A percentile compares a stretch with the other conserved stretches of the same genome.
Conservation (phyloP, 2,797 vertebrate species). For the Sebastes trivittatus region DNA sequence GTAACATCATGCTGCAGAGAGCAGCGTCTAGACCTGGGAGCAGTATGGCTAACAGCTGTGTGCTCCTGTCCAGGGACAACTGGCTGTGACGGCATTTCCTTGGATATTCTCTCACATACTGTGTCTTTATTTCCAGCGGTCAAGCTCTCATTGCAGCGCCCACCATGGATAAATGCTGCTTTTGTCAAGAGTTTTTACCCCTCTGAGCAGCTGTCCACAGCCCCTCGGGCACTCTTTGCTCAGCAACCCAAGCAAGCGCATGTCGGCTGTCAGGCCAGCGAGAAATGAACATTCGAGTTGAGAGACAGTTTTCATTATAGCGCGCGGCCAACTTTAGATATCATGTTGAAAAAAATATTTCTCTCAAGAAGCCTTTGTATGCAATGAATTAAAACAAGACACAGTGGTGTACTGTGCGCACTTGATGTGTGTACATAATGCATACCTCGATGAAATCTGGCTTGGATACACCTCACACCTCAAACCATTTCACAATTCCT, state of each 20-base stretch:
- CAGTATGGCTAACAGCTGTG: slow-evolving; percentile 69
- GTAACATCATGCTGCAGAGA: slow-evolving; percentile 29
- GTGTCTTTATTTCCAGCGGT: slow-evolving; percentile 81
- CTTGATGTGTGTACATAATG: slow-evolving; percentile 56
- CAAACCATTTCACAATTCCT: slow-evolving; percentile 67
- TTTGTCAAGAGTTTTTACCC: slow-evolving; percentile 74
- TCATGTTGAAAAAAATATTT: slow-evolving; percentile 11
- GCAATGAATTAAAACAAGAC: slow-evolving; percentile 41
- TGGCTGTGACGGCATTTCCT: slow-evolving; percentile 73
- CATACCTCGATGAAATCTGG: slow-evolving; percentile 45
- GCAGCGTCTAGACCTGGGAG: slow-evolving; percentile 30
- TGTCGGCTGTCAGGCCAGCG: slow-evolving; percentile 38
- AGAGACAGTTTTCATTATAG: slow-evolving; percentile 58
- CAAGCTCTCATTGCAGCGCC: slow-evolving; percentile 62
- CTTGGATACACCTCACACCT: slow-evolving; percentile 50
- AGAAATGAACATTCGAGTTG: slow-evolving; percentile 43
- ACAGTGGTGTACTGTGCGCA: slow-evolving; percentile 51
- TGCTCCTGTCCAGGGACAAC: slow-evolving; percentile 64
- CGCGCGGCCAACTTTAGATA: slow-evolving; percentile 25
- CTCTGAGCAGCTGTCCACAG: slow-evolving; percentile 74
- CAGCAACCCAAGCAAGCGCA: slow-evolving; percentile 60
- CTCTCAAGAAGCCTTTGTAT: slow-evolving; percentile 22
- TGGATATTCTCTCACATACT: slow-evolving; percentile 74
- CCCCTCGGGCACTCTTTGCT: slow-evolving; percentile 60
- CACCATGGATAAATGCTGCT: slow-evolving; percentile 80